Base-by-base conservation (phyloP, 2,888 invertebrate species). In the Furcula furcula region DNA sequence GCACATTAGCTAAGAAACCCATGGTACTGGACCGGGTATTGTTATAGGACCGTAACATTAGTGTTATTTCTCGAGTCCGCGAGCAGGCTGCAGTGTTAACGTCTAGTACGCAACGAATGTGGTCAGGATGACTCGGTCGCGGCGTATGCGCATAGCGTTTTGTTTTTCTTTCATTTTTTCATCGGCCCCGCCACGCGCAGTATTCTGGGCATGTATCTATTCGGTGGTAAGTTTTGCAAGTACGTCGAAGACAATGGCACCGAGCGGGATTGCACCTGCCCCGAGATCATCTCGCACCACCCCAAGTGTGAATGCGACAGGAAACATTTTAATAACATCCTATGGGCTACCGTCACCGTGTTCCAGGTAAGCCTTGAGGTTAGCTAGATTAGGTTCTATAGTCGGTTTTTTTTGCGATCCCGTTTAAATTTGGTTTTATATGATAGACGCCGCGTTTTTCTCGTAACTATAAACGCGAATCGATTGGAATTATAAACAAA, bases 141-240 rank as follows among this genome's bases (percentile, higher is more conserved):
- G 71, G 77, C 77, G 77, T 81, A 64, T 82, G 86, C 84, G 87
- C 87, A 86, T 82, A 86, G 87, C 82, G 84, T 87, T 86, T 76
- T 81, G 61, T 82, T 81, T 83, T 83, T 82, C 84, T 88, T 84
- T 88, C 87, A 86, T 88, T 88, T 80, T 81, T 73, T 76, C 86
- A 85, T 84, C 79, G 80, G 74, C 72, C 74, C 65, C 76, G 55
- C 80, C 63, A 66, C 85, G 91, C 90, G 90, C 95, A 98, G 98
- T 94, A 97, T 97, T 91, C 95, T 98, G 93, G 98, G 98, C 92
- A 98, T 98, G 97, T 97, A 97, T 93, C 95, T 98, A 91, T 98
- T 98, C 93, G 98, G 98, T 91, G 97, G 98, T 95, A 97, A 97
- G 95, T 98, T 98, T 96, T 98, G 98, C 96, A 97, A 96, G 94